These are phyloP conservation scores for Colletes collaris DNA, from an alignment of 2,888 invertebrate species.

Conservation along the genomic window DNA sequence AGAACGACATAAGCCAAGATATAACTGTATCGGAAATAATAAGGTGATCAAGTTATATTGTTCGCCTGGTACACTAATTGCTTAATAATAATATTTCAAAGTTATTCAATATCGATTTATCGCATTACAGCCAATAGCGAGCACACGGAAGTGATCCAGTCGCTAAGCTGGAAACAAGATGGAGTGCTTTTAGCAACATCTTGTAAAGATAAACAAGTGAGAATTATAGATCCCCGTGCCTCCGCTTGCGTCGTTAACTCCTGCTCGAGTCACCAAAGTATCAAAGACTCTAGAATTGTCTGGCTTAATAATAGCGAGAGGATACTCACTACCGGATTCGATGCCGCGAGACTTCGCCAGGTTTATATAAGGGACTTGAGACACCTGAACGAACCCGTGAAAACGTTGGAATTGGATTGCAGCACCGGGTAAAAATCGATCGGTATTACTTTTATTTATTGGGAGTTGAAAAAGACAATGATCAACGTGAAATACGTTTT, in stretches of 20 bases:
- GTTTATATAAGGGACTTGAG: slow-evolving; percentile 94
- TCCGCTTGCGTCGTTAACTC: slow-evolving; percentile 83
- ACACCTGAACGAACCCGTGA: slow-evolving; percentile 90
- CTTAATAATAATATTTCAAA: not conserved
- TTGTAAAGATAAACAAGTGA: slow-evolving; percentile 95
- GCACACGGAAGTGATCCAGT: slow-evolving; percentile 94
- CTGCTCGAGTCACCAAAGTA: slow-evolving; percentile 93
- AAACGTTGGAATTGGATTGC: slow-evolving; percentile 92
- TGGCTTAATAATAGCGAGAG: slow-evolving; percentile 94
- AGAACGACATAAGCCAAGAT: no score
- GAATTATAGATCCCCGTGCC: slow-evolving; percentile 92
- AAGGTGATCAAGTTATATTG: no score
- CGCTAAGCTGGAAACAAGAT: slow-evolving; percentile 95
- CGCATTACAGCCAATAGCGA: slow-evolving; percentile 86
- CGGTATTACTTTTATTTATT: not conserved
- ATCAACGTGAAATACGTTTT: slow-evolving; percentile 12
- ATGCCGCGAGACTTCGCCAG: slow-evolving; percentile 93
- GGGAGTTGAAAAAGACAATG: not conserved
- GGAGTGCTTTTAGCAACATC: slow-evolving; percentile 93
- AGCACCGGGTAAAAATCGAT: slow-evolving; percentile 88
- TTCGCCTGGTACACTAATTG: not conserved
- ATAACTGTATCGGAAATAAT: no score
- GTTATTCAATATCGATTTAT: slow-evolving; percentile 1
- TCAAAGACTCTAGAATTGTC: slow-evolving; percentile 95
- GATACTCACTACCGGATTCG: slow-evolving; percentile 95